Evolutionary conservation across 2,113 vertebrate species (phyloP), one percentile per base, ranked within the genome.

Genomic region (Scalopus aquaticus): DNA sequence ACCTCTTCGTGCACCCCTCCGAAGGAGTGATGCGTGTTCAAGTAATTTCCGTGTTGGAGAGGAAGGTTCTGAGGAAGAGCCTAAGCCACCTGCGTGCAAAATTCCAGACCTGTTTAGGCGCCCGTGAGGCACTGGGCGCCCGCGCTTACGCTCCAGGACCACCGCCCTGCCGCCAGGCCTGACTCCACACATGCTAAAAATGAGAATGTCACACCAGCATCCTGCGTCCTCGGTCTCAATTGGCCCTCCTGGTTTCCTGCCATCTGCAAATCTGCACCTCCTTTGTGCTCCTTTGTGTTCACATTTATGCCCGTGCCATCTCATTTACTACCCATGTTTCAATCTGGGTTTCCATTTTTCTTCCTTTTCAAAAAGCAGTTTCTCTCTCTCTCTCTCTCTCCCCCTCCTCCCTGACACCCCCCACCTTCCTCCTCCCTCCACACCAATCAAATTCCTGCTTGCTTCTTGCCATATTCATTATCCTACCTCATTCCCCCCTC

Each of bases 391-490:
- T 16, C 26, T 37, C 8, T 9, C 60, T 39, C 49, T 49, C 80
- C 20, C 65, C 70, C 69, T 35, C 37, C 80, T 26, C 65, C 70
- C 37, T 35, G 15, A 3, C 35, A 28, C n/a, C 37, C 62, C 78
- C 79, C 70, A 65, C 69, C 89, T 83, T 39, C 83, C 89, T 87
- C 22, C 87, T 95, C 84, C 54, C 54, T 79, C 82, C 85, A 87
- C 92, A 97, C 96, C 95, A 96, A 96, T 96, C 95, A 96, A 86
- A 92, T 95, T 95, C 89, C 95, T 62, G 74, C 93, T 95, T 92
- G 76, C 89, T 92, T 91, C 94, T 91, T 77, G 95, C 96, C 93
- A 58, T 86, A 22, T 92, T 93, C 95, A 90, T 87, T 88, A 85
- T 83, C 86, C 86, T 87, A 94, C 94, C 74, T 96, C 96, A 24